A percentile compares a stretch with the other conserved stretches of the same genome.
Evolutionary conservation across 2,113 vertebrate species (phyloP).

Genomic region (Tichodroma muraria): DNA sequence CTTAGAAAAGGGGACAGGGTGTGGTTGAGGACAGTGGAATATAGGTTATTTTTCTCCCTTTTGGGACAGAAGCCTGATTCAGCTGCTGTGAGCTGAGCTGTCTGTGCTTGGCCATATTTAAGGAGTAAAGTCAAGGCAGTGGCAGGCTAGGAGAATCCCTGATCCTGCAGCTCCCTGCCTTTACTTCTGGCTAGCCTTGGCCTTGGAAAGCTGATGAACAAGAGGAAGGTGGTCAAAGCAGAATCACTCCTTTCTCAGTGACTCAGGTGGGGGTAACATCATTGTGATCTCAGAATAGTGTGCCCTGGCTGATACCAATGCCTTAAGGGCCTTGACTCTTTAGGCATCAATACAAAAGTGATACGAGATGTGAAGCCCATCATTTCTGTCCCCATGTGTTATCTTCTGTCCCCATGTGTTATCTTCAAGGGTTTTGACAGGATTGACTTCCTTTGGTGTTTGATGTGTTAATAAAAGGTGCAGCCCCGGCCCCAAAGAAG

Average conservation of each 20-base stretch:
- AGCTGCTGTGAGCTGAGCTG: neutral
- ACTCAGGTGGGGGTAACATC: neutral
- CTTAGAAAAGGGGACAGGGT: neutral
- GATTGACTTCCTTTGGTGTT: constrained; percentile 48
- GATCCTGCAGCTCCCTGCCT: neutral
- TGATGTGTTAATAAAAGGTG: constrained; percentile 78
- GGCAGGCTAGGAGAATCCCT: neutral
- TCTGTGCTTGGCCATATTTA: neutral
- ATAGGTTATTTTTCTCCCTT: neutral
- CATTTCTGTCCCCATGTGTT: neutral
- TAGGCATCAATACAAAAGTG: neutral
- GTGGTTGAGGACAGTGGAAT: neutral
- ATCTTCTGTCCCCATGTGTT: neutral
- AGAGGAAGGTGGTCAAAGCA: neutral
- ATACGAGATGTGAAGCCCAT: rapidly evolving
- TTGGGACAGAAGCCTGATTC: neutral
- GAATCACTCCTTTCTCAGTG: neutral
- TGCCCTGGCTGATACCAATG: neutral
- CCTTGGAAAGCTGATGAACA: neutral
- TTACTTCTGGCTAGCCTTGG: neutral
- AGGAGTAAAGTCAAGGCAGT: neutral
- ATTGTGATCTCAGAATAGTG: neutral
- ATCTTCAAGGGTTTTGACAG: neutral
- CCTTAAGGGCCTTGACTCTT: neutral
- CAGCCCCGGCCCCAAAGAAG: constrained; percentile 83